Conservation (phyloP, 2,113 vertebrate genomes). For the Carassius carassius region DNA sequence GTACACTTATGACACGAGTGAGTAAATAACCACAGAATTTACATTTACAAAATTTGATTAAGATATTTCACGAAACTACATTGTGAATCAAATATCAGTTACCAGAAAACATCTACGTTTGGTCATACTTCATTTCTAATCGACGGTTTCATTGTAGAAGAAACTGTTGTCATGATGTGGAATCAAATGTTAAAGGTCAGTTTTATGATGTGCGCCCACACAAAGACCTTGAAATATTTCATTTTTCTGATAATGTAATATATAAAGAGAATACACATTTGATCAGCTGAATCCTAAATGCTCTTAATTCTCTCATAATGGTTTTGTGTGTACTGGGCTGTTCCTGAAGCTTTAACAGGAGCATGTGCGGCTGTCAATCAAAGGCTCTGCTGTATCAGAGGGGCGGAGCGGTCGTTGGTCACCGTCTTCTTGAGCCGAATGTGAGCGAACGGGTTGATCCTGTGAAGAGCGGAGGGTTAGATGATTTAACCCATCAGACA, state of each 20-base stretch:
- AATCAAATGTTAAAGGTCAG: constrained; percentile 10
- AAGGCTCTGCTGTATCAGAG: constrained; percentile 77
- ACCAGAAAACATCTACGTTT: not conserved
- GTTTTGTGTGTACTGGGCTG: not conserved
- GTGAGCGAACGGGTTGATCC: constrained; percentile 82
- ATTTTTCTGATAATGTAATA: not conserved
- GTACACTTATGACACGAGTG: not conserved
- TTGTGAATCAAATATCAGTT: too few species aligned
- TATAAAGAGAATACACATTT: not conserved
- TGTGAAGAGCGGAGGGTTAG: constrained; percentile 54
- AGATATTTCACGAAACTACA: not conserved
- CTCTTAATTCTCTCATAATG: not conserved
- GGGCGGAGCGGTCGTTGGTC: constrained; percentile 85
- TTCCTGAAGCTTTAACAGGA: too few species aligned
- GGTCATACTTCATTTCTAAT: not conserved
- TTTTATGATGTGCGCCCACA: not conserved
- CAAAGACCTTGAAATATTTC: not conserved
- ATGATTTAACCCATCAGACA: constrained; percentile 43
- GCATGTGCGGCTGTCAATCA: constrained; percentile 14
- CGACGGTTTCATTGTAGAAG: not conserved
- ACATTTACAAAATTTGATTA: not conserved
- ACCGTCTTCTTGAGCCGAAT: constrained; percentile 81
- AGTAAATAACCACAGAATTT: not conserved
- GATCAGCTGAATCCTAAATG: not conserved
- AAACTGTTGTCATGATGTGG: not conserved